Evolutionary conservation across 2,888 invertebrate species (phyloP).

Genomic region (Hirtodrosophila trivittata): DNA sequence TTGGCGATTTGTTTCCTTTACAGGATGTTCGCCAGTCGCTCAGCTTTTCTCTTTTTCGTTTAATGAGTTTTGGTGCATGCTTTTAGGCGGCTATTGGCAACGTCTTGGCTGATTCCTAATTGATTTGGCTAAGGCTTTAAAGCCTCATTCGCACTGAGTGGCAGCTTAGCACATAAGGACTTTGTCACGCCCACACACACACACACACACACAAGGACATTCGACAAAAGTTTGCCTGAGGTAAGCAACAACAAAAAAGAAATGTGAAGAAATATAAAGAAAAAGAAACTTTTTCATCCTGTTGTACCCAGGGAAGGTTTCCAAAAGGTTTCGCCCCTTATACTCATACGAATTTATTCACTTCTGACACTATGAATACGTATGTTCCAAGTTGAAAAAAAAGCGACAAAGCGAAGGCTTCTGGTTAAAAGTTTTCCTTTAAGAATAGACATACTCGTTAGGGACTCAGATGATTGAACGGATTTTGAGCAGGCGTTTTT

Average conservation of each 20-base stretch:
- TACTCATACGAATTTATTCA: background rate
- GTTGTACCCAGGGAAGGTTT: background rate
- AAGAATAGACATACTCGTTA: conserved; percentile 23
- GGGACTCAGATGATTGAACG: conserved; percentile 63
- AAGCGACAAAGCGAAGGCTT: conserved; percentile 63
- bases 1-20: no score
- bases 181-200: conserved; percentile 6
- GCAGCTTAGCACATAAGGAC: conserved; percentile 14
- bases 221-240: conserved; percentile 48
- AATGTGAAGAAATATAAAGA: background rate
- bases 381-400: conserved; percentile 60
- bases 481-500: conserved; percentile 27
- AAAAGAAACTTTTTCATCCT: conserved; percentile 34
- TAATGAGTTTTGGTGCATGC: conserved; percentile 51
- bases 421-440: conserved; percentile 46
- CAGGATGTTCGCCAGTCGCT: no score
- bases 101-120: conserved; percentile 53
- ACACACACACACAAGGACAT: conserved; percentile 22
- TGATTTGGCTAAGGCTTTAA: conserved; percentile 63
- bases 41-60: conserved; percentile 33
- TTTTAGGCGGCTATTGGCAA: conserved; percentile 52
- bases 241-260: conserved; percentile 40
- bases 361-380: conserved; percentile 48
- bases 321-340: no score
- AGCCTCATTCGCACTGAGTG: conserved; percentile 20